phyloP scores from a whole-genome alignment of 2,888 invertebrate genomes.

The Tachina fera region DNA sequence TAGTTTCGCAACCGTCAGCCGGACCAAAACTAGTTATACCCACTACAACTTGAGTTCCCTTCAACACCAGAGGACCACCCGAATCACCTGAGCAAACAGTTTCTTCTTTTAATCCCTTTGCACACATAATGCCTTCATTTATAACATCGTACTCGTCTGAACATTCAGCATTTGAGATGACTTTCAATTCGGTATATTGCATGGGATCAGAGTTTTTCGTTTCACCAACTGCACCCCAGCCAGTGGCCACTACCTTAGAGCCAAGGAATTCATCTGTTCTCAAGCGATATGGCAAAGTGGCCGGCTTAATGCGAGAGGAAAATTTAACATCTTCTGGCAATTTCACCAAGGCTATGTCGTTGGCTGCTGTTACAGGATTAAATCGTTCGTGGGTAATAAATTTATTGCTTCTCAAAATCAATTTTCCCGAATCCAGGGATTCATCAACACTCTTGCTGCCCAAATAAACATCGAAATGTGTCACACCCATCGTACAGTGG shows the following conservation, averaged over 20 bases:
- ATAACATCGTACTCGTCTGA: slow-evolving; percentile 79
- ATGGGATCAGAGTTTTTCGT: slow-evolving; percentile 78
- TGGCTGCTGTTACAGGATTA: slow-evolving; percentile 78
- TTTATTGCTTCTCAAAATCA: slow-evolving; percentile 78
- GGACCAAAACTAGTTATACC: slow-evolving; percentile 82
- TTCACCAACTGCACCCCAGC: slow-evolving; percentile 80
- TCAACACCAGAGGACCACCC: slow-evolving; percentile 81
- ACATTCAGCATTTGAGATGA: slow-evolving; percentile 80
- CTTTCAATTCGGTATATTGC: slow-evolving; percentile 81
- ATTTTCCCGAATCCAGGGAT: slow-evolving; percentile 76
- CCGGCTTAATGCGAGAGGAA: slow-evolving; percentile 79
- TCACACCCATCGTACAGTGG: slow-evolving; percentile 81
- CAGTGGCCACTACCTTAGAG: slow-evolving; percentile 79
- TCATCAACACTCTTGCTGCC: slow-evolving; percentile 80
- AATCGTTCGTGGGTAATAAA: slow-evolving; percentile 81
- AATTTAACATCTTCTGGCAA: slow-evolving; percentile 77
- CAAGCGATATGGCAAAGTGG: slow-evolving; percentile 75
- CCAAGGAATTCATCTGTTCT: slow-evolving; percentile 76
- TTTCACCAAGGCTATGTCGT: slow-evolving; percentile 81
- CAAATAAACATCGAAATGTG: slow-evolving; percentile 81
- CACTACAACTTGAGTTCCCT: slow-evolving; percentile 78
- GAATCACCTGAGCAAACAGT: slow-evolving; percentile 82
- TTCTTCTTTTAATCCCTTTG: slow-evolving; percentile 80
- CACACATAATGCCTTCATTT: slow-evolving; percentile 79
- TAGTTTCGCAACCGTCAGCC: slow-evolving; percentile 80